Conservation (phyloP, 2,797 vertebrate species). For the Kryptolebias ocellatus region DNA sequence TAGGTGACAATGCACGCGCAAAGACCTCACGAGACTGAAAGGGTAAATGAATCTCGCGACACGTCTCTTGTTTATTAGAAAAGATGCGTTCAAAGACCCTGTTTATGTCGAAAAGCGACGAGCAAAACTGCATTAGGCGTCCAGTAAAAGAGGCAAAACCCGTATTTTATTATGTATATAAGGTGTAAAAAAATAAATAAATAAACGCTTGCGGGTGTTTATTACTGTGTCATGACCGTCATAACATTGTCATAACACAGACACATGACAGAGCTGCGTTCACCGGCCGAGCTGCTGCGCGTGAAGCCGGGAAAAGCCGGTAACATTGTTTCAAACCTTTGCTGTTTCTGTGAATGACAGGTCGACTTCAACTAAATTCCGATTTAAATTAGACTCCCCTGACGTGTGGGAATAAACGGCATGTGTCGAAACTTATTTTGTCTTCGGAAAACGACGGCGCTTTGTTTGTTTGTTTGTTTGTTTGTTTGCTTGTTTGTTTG, state of each 20-base stretch:
- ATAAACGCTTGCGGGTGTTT: background rate
- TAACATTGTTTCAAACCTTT: constrained; percentile 29
- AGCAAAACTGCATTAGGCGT: background rate
- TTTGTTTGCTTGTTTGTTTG: constrained; percentile 22
- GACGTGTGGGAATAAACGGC: rapidly evolving
- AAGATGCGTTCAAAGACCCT: background rate
- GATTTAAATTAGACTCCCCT: rapidly evolving
- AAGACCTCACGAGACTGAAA: background rate
- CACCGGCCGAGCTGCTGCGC: constrained; percentile 14
- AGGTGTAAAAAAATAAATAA: background rate
- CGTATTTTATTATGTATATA: background rate
- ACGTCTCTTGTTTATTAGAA: background rate
- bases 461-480: constrained; percentile 24
- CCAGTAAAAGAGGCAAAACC: background rate
- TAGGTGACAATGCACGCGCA: constrained; percentile 3
- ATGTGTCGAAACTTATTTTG: background rate
- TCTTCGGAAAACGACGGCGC: constrained; percentile 13
- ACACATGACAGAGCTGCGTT: constrained; percentile 20
- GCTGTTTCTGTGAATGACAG: constrained; percentile 19
- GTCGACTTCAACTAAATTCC: rapidly evolving
- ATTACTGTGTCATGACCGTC: background rate
- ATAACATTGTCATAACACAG: background rate
- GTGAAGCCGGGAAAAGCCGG: constrained; percentile 2
- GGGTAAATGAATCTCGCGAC: background rate
- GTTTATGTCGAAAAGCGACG: too few species aligned